Base-by-base conservation (phyloP, 2,797 vertebrate species). In the Falco biarmicus region DNA sequence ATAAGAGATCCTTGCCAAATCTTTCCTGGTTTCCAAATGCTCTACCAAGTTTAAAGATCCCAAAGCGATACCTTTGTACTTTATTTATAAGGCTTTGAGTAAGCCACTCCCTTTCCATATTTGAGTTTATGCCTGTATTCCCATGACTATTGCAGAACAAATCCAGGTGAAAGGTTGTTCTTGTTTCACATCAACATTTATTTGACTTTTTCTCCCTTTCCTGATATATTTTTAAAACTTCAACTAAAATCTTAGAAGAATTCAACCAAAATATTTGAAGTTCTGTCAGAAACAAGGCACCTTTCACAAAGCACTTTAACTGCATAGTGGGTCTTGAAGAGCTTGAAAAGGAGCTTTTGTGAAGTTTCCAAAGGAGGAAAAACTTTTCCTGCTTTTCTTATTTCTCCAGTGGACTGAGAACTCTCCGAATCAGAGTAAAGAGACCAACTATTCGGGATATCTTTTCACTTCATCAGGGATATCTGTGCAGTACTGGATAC, bases 51-150 rank as follows among this genome's bases (percentile, higher is more conserved):
- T 89, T 85, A 93, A 94, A 96, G 94, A 97, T 93, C 80, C 34
- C 74, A 54, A 73, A 85, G 69, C 0, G 28, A 96, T 87, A 96
- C 74, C 92, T 97, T 92, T 89, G 84, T 95, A 75, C 90, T 96
- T 96, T 95, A 93, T 95, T 94, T 91, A 95, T 93, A 95, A 93
- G 90, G 80, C 60, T 93, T 96, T 95, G 77, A 93, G 83, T 71
- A 87, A 95, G 87, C 82, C 90, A 95, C 96, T 95, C 96, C 94
- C 94, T 96, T 96, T 96, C 91, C 94, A 91, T 60, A 92, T 96
- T 96, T 96, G 93, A 87, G 60, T 90, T 93, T 91, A 66, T 94
- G 83, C 73, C 90, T 3, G 0, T 94, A 90, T 96, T 95, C 96
- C 81, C 93, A 92, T 70, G 91, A 90, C 54, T 86, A 92, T 70